These are phyloP conservation scores for Syngnathus typhle DNA, from an alignment of 2,113 vertebrate species.

Conservation along the genomic window DNA sequence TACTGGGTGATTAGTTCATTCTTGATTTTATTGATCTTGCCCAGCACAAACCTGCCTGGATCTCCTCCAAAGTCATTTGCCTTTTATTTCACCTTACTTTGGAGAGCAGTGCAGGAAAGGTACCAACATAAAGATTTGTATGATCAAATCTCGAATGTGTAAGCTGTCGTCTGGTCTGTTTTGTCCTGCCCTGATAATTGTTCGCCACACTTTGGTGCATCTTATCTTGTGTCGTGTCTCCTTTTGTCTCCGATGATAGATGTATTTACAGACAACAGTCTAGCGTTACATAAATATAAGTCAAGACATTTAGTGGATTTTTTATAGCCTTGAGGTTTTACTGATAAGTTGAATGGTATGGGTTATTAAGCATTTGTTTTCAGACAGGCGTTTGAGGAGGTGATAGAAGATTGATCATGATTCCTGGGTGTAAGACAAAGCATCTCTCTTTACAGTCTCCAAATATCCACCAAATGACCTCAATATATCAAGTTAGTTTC, in stretches of 20 bases:
- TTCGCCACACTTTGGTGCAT: background rate
- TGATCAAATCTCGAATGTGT: background rate
- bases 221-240: conserved; percentile 12
- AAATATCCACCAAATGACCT: background rate
- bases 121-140: background rate
- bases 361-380: conserved; percentile 24
- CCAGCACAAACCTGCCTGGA: background rate
- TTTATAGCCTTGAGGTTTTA: conserved; percentile 22
- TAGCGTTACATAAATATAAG: background rate
- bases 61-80: conserved; percentile 1
- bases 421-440: conserved; percentile 26
- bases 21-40: background rate
- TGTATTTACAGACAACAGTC: background rate
- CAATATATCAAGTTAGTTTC: conserved; percentile 11
- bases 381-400: background rate
- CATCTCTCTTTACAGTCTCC: conserved; percentile 1
- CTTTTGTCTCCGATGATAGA: conserved; percentile 6
- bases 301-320: background rate
- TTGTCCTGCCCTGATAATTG: conserved; percentile 7
- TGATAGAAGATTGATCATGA: background rate
- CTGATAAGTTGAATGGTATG: conserved; percentile 21
- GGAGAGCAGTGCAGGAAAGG: conserved; percentile 74
- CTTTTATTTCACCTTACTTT: conserved; percentile 59
- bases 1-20: conserved; percentile 6
- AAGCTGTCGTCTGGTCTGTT: conserved; percentile 3